Percentiles rank a stretch among this genome's conserved stretches.
These are phyloP conservation scores for Anastrepha ludens DNA, from an alignment of 1,140 invertebrate genomes.

Conservation along the genomic window DNA sequence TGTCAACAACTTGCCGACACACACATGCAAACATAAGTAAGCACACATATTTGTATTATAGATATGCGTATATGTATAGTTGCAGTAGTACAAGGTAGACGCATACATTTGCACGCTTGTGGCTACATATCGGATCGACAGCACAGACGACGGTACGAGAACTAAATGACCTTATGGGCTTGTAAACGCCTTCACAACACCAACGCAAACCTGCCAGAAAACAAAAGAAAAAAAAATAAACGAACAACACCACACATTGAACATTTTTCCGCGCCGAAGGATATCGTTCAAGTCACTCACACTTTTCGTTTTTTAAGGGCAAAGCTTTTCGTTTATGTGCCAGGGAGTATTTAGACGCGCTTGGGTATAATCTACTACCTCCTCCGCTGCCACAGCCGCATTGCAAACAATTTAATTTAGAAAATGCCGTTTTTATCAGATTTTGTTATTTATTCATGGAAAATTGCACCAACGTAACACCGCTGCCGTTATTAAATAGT, in stretches of 20 bases:
- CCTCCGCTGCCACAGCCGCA: conserved; percentile 57
- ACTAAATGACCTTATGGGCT: conserved; percentile 38
- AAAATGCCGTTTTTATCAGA: conserved; percentile 74
- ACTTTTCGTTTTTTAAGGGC: not conserved
- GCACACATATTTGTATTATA: not conserved
- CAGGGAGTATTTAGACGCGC: not conserved
- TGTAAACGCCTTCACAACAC: conserved; percentile 31
- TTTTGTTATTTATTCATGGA: conserved; percentile 71
- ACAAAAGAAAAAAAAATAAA: not conserved
- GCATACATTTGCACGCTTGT: not conserved
- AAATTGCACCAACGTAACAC: conserved; percentile 54
- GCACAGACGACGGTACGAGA: not conserved
- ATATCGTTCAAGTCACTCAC: not conserved
- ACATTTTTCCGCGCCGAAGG: not conserved
- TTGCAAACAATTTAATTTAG: conserved; percentile 74
- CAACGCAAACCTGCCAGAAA: not conserved
- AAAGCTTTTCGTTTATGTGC: not conserved
- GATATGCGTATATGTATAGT: not conserved
- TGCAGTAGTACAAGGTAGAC: too few species aligned
- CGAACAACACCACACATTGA: not conserved
- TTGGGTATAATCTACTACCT: not conserved
- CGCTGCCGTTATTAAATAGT: conserved; percentile 43
- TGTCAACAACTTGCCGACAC: conserved; percentile 62
- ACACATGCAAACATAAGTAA: not conserved
- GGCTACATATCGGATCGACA: not conserved